Conservation (phyloP, 2,888 invertebrate genomes). For the Frankliniella intonsa region DNA sequence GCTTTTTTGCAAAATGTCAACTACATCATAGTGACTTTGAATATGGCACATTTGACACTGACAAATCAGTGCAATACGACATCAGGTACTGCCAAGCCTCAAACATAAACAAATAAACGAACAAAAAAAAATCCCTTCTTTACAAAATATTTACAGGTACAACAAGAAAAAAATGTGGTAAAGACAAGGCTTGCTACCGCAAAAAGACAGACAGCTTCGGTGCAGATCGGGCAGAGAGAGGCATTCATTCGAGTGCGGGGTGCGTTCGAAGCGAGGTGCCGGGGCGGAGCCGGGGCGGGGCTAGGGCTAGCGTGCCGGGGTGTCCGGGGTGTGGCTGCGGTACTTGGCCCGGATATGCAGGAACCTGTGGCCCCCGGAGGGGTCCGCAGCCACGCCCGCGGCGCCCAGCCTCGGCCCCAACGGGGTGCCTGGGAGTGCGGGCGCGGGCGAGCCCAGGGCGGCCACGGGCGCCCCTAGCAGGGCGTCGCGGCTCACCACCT, state of each 20-base stretch:
- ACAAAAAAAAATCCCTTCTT: too few relatives aligned
- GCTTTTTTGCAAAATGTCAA: too few relatives aligned
- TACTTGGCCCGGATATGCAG: conserved; percentile 70
- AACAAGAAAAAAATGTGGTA: too few relatives aligned
- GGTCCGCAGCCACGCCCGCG: conserved; percentile 44
- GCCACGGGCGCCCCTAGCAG: conserved; percentile 32
- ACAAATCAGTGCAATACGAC: too few relatives aligned
- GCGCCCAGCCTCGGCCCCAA: conserved; percentile 43
- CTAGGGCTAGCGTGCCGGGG: conserved; percentile 45
- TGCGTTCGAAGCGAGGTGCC: not conserved
- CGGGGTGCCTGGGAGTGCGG: too few relatives aligned
- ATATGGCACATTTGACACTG: too few relatives aligned
- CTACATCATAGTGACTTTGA: too few relatives aligned
- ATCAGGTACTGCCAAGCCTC: too few relatives aligned
- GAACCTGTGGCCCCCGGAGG: conserved; percentile 55
- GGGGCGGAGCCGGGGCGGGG: not conserved
- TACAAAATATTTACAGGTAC: too few relatives aligned
- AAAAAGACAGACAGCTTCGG: not conserved
- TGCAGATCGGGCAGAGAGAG: not conserved
- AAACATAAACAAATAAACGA: too few relatives aligned
- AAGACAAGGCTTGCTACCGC: not conserved
- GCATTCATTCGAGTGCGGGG: not conserved
- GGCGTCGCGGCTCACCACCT: conserved; percentile 38
- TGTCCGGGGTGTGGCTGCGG: conserved; percentile 63
- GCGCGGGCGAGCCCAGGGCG: conserved; percentile 37